Base-by-base conservation (phyloP, 2,888 invertebrate species). In the Trichogramma dendrolimi region DNA sequence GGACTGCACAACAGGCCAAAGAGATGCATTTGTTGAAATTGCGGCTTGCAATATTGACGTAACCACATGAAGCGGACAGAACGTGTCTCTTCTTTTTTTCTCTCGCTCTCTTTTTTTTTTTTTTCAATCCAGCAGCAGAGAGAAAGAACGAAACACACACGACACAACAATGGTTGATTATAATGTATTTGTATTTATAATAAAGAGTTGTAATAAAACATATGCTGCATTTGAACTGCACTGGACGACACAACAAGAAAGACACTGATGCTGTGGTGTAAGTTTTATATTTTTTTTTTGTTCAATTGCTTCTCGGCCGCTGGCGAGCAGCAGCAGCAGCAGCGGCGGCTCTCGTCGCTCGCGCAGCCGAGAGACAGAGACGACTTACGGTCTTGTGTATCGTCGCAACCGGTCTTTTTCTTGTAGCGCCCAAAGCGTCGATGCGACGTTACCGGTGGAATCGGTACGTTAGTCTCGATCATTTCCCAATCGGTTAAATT, bases 391-490 rank as follows among this genome's bases (percentile, higher is more conserved):
- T 78, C 77, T 74, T 75, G 73, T 71, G 73, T 68, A 71, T 79
- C 79, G 73, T 79, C 79, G 76, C 78, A 78, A 77, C 79, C 78
- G 74, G 77, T 78, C 72, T 78, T 78, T 79, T 79, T 79, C 79
- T 74, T 79, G 78, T 78, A 79, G 71, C 76, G 77, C 70, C 77
- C 75, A 67, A 63, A 73, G 70, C 67, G 74, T 54, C 73, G 73
- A 68, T 72, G 72, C 70, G 72, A 72, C 68, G 73, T 67, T 11
- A 49, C 42, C 67, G 73, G 67, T 64, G 73, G 67, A 67, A 72
- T 72, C 69, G 70, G 71, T 66, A 39, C 41, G 38, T 49, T 46
- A 43, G 46, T 42, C 27, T 62, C 65, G 40, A 71, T 71, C 69
- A 65, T 67, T 68, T 75, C 75, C 78, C 77, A 76, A 70, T 78